Conservation (phyloP, 2,888 invertebrate species). For the Noctua janthe region DNA sequence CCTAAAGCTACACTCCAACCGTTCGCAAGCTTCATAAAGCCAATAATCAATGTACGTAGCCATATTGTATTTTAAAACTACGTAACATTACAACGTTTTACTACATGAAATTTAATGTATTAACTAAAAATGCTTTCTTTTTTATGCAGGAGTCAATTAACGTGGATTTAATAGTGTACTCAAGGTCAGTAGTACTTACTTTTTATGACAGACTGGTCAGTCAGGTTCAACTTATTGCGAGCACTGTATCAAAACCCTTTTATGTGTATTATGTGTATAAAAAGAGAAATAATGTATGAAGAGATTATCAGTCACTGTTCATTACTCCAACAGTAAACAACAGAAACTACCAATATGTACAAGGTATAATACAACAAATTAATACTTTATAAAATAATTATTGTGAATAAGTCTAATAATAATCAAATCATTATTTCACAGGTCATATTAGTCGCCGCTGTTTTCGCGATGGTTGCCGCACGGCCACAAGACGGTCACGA, state of each 20-base stretch:
- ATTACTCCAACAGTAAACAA: slow-evolving; percentile 22
- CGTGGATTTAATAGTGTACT: slow-evolving; percentile 10
- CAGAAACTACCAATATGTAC: slow-evolving; percentile 56
- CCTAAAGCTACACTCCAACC: too few relatives aligned
- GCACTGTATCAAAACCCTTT: slow-evolving; percentile 16
- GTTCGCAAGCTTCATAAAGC: too few relatives aligned
- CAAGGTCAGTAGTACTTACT: slow-evolving; percentile 26
- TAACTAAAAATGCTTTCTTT: slow-evolving; percentile 21
- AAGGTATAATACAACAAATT: slow-evolving; percentile 22
- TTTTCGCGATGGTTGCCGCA: slow-evolving; percentile 49
- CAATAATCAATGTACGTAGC: too few relatives aligned
- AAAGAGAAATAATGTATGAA: slow-evolving; percentile 26
- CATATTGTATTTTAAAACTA: neutral
- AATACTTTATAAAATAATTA: neutral
- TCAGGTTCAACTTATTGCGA: slow-evolving; percentile 18
- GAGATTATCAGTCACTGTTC: slow-evolving; percentile 43
- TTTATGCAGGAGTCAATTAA: neutral
- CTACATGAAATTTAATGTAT: slow-evolving; percentile 13
- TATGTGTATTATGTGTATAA: slow-evolving; percentile 42
- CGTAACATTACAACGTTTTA: neutral
- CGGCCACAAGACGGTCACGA: slow-evolving; percentile 56
- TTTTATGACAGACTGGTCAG: slow-evolving; percentile 28
- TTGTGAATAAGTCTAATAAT: neutral
- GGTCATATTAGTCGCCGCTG: slow-evolving; percentile 43
- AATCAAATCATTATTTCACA: slow-evolving; percentile 4